Conservation (phyloP, 2,113 vertebrate genomes). For the Oenanthe melanoleuca region DNA sequence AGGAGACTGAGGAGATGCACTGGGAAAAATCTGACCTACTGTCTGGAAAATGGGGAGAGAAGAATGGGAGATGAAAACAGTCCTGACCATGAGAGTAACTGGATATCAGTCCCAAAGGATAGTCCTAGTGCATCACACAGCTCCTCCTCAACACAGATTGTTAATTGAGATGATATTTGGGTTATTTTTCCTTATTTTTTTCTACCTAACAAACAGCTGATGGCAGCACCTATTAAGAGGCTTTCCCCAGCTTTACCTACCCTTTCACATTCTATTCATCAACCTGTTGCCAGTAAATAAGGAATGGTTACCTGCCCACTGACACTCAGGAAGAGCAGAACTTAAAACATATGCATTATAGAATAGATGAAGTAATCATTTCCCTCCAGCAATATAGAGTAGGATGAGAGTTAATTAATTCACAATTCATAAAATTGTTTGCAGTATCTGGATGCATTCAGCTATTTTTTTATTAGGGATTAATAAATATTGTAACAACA, state of each 20-base stretch:
- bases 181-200: neutral
- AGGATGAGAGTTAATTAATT: neutral
- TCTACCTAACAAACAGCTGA: neutral
- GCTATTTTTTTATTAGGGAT: neutral
- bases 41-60: neutral
- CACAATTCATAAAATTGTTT: neutral
- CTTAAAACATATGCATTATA: accelerated
- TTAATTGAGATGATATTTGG: neutral
- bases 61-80: neutral
- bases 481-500: neutral
- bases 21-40: neutral
- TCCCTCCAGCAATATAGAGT: neutral
- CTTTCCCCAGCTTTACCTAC: neutral
- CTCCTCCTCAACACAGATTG: neutral
- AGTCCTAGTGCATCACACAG: neutral
- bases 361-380: neutral
- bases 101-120: neutral
- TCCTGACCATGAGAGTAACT: neutral
- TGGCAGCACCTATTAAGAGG: neutral
- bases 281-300: neutral
- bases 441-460: neutral
- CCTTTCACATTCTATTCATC: neutral
- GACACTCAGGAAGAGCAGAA: neutral
- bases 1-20: neutral
- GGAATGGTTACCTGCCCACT: neutral